phyloP scores from a whole-genome alignment of 1,140 invertebrate genomes.

The Nymphalis io region DNA sequence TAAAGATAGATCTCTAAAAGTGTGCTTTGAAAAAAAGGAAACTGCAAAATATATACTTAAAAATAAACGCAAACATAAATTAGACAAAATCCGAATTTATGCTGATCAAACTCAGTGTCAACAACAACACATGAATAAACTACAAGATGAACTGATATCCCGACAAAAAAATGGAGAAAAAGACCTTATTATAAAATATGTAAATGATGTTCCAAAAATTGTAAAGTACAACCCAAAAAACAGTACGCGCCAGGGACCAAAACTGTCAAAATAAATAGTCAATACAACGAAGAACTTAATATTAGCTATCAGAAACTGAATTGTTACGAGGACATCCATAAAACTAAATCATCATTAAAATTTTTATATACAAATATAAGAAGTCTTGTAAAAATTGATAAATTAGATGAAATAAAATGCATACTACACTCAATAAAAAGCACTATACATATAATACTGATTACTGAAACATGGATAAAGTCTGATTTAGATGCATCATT shows the following conservation, averaged over 20 bases:
- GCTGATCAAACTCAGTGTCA: slow-evolving; percentile 32
- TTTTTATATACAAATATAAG: slow-evolving; percentile 31
- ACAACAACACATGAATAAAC: slow-evolving; percentile 25
- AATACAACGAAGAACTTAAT: slow-evolving; percentile 1
- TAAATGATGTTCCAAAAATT: slow-evolving; percentile 32
- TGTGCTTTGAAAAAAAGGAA: slow-evolving; percentile 27
- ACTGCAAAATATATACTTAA: slow-evolving; percentile 18
- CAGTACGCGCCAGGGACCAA: not conserved
- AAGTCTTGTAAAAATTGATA: slow-evolving; percentile 26
- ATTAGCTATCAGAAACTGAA: slow-evolving; percentile 17
- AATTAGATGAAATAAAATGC: slow-evolving; percentile 36
- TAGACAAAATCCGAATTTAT: slow-evolving; percentile 26
- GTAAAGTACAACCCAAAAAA: slow-evolving; percentile 17
- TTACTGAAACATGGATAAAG: slow-evolving; percentile 35
- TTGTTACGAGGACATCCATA: slow-evolving; percentile 10
- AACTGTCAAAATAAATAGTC: not conserved
- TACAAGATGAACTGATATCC: slow-evolving; percentile 20
- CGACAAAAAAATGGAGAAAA: slow-evolving; percentile 23
- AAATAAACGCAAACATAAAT: slow-evolving; percentile 27
- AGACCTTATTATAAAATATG: slow-evolving; percentile 31
- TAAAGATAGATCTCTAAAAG: slow-evolving; percentile 26
- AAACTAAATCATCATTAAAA: slow-evolving; percentile 21
- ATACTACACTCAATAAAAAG: slow-evolving; percentile 22
- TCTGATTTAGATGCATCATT: slow-evolving; percentile 23
- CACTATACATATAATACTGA: slow-evolving; percentile 27